phyloP scores from a whole-genome alignment of 2,888 invertebrate species.

The Drosophila kambysellisi region DNA sequence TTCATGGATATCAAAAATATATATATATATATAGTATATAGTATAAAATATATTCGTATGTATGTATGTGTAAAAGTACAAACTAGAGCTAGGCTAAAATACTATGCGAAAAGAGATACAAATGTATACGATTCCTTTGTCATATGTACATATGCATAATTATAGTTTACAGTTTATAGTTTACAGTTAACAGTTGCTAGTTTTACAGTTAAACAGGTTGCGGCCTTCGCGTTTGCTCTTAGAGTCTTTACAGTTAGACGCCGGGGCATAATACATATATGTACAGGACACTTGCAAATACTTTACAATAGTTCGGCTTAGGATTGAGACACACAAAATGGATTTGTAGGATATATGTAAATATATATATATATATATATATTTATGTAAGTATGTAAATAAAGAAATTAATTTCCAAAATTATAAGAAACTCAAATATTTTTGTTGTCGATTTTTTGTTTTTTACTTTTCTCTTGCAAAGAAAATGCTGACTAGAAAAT shows the following conservation, averaged over 20 bases:
- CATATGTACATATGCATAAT: constrained; percentile 27
- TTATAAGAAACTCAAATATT: constrained; percentile 22
- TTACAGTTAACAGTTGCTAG: constrained; percentile 35
- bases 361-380: neutral
- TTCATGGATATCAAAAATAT: constrained; percentile 68
- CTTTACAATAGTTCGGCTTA: constrained; percentile 66
- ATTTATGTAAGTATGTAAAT: constrained; percentile 1
- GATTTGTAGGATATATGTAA: constrained; percentile 38
- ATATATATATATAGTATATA: constrained; percentile 35
- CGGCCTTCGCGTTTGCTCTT: constrained; percentile 42
- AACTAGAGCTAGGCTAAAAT: constrained; percentile 62
- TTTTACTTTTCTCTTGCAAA: constrained; percentile 65
- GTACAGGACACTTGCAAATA: constrained; percentile 70
- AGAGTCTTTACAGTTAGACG: constrained; percentile 69
- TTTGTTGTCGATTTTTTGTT: constrained; percentile 22
- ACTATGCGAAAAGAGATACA: constrained; percentile 65
- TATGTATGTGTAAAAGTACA: constrained; percentile 35
- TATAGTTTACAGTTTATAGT: constrained; percentile 8
- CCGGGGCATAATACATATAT: constrained; percentile 62
- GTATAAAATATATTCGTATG: constrained; percentile 16
- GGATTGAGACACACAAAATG: constrained; percentile 55
- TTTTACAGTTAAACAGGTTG: constrained; percentile 48
- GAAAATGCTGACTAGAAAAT: constrained; percentile 82
- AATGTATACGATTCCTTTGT: constrained; percentile 43
- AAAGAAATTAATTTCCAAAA: constrained; percentile 4